Percentiles rank a stretch among this genome's conserved stretches.
Evolutionary conservation across 2,888 invertebrate genomes (phyloP).

Genomic region (Drosophila nr. fundita): DNA sequence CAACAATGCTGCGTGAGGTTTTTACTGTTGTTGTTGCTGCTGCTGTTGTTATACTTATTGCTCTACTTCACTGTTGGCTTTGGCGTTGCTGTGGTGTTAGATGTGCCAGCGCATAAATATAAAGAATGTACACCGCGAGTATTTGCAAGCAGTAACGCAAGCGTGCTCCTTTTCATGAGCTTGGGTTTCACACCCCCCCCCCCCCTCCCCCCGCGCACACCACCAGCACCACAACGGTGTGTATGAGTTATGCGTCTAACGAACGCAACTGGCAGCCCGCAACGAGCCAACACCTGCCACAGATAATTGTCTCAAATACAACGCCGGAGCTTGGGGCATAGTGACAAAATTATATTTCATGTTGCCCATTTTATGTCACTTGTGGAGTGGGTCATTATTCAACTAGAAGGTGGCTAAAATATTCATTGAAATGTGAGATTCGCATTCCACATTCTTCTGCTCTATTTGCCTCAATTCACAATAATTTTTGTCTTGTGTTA

Average conservation of each 20-base stretch:
- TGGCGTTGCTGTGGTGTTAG: slow-evolving; percentile 17
- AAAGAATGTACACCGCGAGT: slow-evolving; percentile 52
- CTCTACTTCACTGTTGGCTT: slow-evolving; percentile 24
- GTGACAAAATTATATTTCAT: slow-evolving; percentile 22
- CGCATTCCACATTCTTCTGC: not conserved
- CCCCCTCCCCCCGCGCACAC: slow-evolving; percentile 2
- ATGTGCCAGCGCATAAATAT: slow-evolving; percentile 68
- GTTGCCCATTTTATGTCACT: not conserved
- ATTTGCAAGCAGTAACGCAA: slow-evolving; percentile 44
- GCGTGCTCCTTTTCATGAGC: slow-evolving; percentile 39
- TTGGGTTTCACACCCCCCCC: slow-evolving; percentile 4
- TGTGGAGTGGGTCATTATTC: not conserved
- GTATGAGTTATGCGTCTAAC: slow-evolving; percentile 66
- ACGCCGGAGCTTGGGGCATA: not conserved
- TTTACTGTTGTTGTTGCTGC: slow-evolving; percentile 32
- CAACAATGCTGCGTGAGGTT: slow-evolving; percentile 48
- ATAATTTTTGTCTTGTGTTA: not conserved
- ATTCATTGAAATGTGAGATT: not conserved
- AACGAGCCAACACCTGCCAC: slow-evolving; percentile 45
- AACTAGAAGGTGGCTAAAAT: not conserved
- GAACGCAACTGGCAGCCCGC: slow-evolving; percentile 29
- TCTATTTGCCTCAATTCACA: not conserved
- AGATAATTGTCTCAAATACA: slow-evolving; percentile 38
- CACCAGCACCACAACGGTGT: slow-evolving; percentile 37
- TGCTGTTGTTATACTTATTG: slow-evolving; percentile 47